A percentile compares a stretch with the other conserved stretches of the same genome.
These are phyloP conservation scores for Antennarius maculatus DNA, from an alignment of 2,797 vertebrate species.

Conservation along the genomic window DNA sequence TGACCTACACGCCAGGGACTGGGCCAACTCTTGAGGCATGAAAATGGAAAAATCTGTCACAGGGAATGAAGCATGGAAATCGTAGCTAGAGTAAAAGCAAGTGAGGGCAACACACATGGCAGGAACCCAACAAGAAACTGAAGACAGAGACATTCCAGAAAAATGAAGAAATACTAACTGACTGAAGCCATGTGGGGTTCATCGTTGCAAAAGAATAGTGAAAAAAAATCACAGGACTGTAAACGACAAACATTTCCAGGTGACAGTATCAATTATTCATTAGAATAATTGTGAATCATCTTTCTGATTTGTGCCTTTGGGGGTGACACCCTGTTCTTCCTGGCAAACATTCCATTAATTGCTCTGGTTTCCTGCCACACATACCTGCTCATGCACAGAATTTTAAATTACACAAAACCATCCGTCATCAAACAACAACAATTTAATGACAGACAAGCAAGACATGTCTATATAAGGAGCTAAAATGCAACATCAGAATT, in stretches of 20 bases:
- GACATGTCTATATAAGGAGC: conserved; percentile 75
- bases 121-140: conserved; percentile 41
- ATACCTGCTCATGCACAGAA: conserved; percentile 29
- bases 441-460: conserved; percentile 39
- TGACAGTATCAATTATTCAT: conserved; percentile 17
- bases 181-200: conserved; percentile 4
- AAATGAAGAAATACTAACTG: neutral
- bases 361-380: conserved; percentile 33
- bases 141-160: conserved; percentile 23
- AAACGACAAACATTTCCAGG: conserved; percentile 14
- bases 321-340: conserved; percentile 32
- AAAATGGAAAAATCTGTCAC: conserved; percentile 32
- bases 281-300: conserved; percentile 41
- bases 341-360: conserved; percentile 17
- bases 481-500: conserved; percentile 51
- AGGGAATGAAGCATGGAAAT: conserved; percentile 18
- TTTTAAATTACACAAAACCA: conserved; percentile 19
- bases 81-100: neutral
- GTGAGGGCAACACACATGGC: conserved; percentile 26
- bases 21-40: neutral
- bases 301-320: conserved; percentile 19
- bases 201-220: conserved; percentile 22
- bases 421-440: conserved; percentile 37
- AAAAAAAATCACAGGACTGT: conserved; percentile 19
- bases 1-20: neutral